Conservation (phyloP, 2,113 vertebrate species). For the Acrocephalus kingi region DNA sequence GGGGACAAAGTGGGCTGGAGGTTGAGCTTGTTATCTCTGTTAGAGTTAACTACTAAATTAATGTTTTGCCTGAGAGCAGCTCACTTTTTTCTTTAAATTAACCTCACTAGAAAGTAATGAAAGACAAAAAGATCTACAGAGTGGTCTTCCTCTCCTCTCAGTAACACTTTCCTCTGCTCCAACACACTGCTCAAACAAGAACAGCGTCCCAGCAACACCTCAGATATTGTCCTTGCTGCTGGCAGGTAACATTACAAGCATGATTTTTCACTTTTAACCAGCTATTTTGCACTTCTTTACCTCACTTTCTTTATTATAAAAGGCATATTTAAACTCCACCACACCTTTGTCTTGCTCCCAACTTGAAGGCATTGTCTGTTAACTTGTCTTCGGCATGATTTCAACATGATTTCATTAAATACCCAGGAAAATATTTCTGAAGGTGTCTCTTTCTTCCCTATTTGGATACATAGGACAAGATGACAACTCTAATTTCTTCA, state of each 20-base stretch:
- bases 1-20: not conserved
- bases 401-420: not conserved
- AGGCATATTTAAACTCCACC: not conserved
- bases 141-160: not conserved
- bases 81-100: not conserved
- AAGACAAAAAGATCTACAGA: not conserved
- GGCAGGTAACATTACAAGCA: not conserved
- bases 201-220: not conserved
- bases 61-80: not conserved
- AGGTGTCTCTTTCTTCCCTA: not conserved
- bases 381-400: not conserved
- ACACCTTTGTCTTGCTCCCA: not conserved
- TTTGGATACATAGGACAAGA: not conserved
- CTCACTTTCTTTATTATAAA: not conserved
- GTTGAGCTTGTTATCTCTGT: not conserved
- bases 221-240: not conserved
- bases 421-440: not conserved
- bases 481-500: not conserved
- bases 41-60: not conserved
- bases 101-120: not conserved
- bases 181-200: not conserved
- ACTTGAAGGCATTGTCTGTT: not conserved
- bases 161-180: not conserved
- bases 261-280: not conserved
- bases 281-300: not conserved